Evolutionary conservation across 2,888 invertebrate species (phyloP).

Genomic region (Mythimna loreyi): DNA sequence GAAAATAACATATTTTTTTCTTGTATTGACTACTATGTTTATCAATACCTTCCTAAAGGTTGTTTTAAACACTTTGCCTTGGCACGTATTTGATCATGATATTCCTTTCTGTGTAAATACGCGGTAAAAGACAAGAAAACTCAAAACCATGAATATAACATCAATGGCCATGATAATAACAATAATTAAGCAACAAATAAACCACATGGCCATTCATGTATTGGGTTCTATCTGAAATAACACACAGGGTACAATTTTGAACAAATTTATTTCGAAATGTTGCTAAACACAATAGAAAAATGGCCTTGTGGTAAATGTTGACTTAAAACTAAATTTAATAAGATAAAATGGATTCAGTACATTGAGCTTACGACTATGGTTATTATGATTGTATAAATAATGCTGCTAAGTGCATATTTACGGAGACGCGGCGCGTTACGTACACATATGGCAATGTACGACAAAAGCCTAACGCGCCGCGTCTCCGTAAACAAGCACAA

Average conservation of each 20-base stretch:
- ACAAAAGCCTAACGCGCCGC: too few relatives aligned
- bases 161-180: conserved; percentile 84
- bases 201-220: conserved; percentile 89
- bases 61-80: too few relatives aligned
- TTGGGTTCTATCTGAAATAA: conserved; percentile 82
- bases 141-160: conserved; percentile 68
- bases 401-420: too few relatives aligned
- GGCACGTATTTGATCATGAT: too few relatives aligned
- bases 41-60: too few relatives aligned
- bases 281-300: conserved; percentile 84
- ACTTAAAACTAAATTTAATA: conserved; percentile 58
- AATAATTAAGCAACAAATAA: conserved; percentile 65
- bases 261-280: conserved; percentile 78
- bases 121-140: too few relatives aligned
- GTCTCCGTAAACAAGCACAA: too few relatives aligned
- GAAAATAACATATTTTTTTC: too few relatives aligned
- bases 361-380: conserved; percentile 63
- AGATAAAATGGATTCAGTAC: conserved; percentile 56
- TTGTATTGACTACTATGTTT: too few relatives aligned
- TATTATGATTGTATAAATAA: conserved; percentile 43
- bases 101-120: too few relatives aligned
- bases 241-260: conserved; percentile 76
- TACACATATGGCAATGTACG: too few relatives aligned
- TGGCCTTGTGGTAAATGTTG: conserved; percentile 85
- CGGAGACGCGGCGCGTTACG: too few relatives aligned